Evolutionary conservation across 2,113 vertebrate genomes (phyloP).

Genomic region (Arothron firmamentum): DNA sequence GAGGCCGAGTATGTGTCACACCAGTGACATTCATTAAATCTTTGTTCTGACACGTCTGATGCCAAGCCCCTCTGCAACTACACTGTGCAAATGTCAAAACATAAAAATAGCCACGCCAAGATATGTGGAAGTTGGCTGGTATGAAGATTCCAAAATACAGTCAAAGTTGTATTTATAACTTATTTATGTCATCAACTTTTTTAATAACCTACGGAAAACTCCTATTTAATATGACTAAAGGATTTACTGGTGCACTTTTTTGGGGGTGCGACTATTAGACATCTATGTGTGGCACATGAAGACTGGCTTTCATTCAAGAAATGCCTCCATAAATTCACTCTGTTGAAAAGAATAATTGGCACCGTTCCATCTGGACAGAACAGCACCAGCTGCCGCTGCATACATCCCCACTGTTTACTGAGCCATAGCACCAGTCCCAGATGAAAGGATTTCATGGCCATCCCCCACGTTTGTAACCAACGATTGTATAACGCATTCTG

Average conservation of each 20-base stretch:
- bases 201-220: not conserved
- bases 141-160: conserved; percentile 4
- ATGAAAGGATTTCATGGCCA: conserved; percentile 30
- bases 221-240: not conserved
- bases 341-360: conserved; percentile 41
- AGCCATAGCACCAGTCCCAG: conserved; percentile 17
- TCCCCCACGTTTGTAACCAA: conserved; percentile 1
- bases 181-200: not conserved
- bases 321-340: conserved; percentile 26
- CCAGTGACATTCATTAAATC: not conserved
- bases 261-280: too few species aligned
- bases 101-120: not conserved
- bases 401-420: conserved; percentile 35
- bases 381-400: conserved; percentile 40
- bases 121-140: conserved; percentile 8
- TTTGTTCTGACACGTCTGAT: not conserved
- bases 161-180: too few species aligned
- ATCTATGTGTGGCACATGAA: not conserved
- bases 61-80: too few species aligned
- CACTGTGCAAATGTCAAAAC: not conserved
- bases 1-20: not conserved
- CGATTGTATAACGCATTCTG: conserved; percentile 19
- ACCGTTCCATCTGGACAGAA: conserved; percentile 28
- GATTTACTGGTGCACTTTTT: not conserved
- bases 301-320: conserved; percentile 37